Evolutionary conservation across 2,113 vertebrate genomes (phyloP), one percentile per base, ranked within the genome.

Genomic region (Carassius carassius): DNA sequence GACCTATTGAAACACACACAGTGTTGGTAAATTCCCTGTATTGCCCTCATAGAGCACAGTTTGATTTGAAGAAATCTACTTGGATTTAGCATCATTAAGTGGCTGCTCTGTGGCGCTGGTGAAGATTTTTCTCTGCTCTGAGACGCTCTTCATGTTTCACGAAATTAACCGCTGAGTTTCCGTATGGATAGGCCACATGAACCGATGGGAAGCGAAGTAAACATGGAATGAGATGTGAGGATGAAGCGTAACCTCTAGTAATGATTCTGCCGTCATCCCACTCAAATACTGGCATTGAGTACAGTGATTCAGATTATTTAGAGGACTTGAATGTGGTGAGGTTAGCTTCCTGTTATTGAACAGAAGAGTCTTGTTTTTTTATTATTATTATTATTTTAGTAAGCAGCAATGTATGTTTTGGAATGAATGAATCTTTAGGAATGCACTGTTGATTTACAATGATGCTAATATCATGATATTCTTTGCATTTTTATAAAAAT

Each of bases 41-140:
- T 44, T 47, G 2, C 4, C 0, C 76, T 58, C 51, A 37, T 32
- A 35, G 75, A 2, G 4, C 8, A 11, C 19, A 37, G 49, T 32
- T 32, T 32, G 29, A 77, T 58, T 58, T 77, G 25, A 58, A 58
- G 78, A 65, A 25, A 63, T 63, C 41, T 49, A 3, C 16, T 74
- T 47, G 77, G 72, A 35, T 73, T 79, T 8, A 12, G 54, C 69
- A 79, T 21, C 70, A 32, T 23, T 16, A 11, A 13, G 51, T 10
- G 32, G 29, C 73, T 82, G 11, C 35, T 82, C 70, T 84, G 86
- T 60, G 86, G 86, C 41, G 19, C n/a, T 82, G 83, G 56, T 47
- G 86, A 69, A 35, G 25, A 54, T 47, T 72, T 65, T 78, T 65
- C 65, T 47, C 19, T 32, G 72, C 49, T 74, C 23, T 63, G 21